phyloP scores from a whole-genome alignment of 2,888 invertebrate species.

The Julus scandinavius region DNA sequence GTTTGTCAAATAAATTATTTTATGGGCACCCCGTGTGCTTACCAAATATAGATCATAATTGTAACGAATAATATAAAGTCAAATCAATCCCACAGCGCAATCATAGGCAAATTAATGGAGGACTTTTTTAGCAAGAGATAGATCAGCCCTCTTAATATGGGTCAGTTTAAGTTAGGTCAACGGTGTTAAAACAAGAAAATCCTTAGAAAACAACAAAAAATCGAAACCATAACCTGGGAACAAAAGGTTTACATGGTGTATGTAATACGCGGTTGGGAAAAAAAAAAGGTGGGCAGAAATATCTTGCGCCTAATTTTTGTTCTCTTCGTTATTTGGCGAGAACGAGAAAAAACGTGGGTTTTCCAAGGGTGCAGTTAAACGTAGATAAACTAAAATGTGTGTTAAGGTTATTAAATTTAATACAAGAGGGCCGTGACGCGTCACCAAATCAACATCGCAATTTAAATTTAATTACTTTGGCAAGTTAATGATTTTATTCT shows the following conservation, averaged over 20 bases:
- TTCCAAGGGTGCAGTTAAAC: slow-evolving; percentile 45
- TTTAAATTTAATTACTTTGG: neutral
- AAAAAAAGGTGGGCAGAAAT: neutral
- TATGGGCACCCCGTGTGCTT: too few relatives aligned
- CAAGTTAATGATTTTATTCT: neutral
- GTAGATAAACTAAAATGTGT: slow-evolving; percentile 19
- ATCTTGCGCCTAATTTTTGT: neutral
- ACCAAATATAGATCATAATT: too few relatives aligned
- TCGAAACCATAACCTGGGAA: slow-evolving; percentile 6
- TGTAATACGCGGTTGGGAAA: neutral
- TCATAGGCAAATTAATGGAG: slow-evolving; percentile 1
- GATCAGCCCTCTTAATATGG: slow-evolving; percentile 38
- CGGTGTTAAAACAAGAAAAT: slow-evolving; percentile 6
- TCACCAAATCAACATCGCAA: neutral
- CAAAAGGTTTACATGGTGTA: neutral
- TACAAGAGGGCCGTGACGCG: neutral
- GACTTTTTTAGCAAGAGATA: neutral
- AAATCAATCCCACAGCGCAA: neutral
- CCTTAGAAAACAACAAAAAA: neutral
- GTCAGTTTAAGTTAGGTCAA: slow-evolving; percentile 24
- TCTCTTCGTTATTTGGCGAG: neutral
- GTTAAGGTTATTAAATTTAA: slow-evolving; percentile 40
- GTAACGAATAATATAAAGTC: neutral
- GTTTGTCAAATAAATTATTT: too few relatives aligned
- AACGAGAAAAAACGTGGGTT: slow-evolving; percentile 29